A percentile compares a stretch with the other conserved stretches of the same genome.
These are phyloP conservation scores for Pycnomerus fuliginosus DNA, from an alignment of 2,888 invertebrate genomes.

Conservation along the genomic window DNA sequence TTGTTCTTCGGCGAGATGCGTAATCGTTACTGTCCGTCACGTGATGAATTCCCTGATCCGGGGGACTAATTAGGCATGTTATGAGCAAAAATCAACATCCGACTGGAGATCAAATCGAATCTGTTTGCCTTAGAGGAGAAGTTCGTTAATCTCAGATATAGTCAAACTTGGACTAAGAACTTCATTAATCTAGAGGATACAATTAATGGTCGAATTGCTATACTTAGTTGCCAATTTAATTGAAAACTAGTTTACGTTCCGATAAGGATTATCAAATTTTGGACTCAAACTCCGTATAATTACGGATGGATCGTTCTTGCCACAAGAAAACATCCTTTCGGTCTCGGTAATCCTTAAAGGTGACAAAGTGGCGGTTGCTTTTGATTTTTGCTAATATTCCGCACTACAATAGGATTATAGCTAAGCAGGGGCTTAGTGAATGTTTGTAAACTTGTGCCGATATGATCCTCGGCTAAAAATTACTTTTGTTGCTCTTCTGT, in stretches of 20 bases:
- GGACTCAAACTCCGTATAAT: constrained; percentile 18
- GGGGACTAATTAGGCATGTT: too few relatives aligned
- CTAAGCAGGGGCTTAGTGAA: constrained; percentile 5
- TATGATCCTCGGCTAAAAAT: constrained; percentile 12
- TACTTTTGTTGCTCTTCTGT: constrained; percentile 6
- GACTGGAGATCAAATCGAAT: constrained; percentile 19
- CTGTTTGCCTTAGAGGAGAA: constrained; percentile 22
- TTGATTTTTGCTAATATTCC: constrained; percentile 16
- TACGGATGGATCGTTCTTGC: constrained; percentile 8
- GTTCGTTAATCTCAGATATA: constrained; percentile 47
- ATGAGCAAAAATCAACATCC: constrained; percentile 18
- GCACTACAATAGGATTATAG: constrained; percentile 9
- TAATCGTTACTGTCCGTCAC: constrained; percentile 39
- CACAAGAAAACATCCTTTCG: constrained; percentile 11
- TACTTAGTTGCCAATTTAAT: constrained; percentile 47
- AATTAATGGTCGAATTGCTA: constrained; percentile 49
- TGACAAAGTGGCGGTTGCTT: constrained; percentile 22
- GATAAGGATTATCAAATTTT: constrained; percentile 47
- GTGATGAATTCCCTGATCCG: too few relatives aligned
- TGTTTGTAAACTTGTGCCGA: constrained; percentile 17
- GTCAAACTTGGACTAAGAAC: constrained; percentile 48
- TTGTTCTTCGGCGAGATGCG: constrained; percentile 35
- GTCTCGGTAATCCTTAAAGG: constrained; percentile 11
- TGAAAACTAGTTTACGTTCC: constrained; percentile 41
- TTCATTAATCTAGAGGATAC: constrained; percentile 52